These are phyloP conservation scores for Drosophila affinis DNA, from an alignment of 2,888 invertebrate species.

Conservation along the genomic window DNA sequence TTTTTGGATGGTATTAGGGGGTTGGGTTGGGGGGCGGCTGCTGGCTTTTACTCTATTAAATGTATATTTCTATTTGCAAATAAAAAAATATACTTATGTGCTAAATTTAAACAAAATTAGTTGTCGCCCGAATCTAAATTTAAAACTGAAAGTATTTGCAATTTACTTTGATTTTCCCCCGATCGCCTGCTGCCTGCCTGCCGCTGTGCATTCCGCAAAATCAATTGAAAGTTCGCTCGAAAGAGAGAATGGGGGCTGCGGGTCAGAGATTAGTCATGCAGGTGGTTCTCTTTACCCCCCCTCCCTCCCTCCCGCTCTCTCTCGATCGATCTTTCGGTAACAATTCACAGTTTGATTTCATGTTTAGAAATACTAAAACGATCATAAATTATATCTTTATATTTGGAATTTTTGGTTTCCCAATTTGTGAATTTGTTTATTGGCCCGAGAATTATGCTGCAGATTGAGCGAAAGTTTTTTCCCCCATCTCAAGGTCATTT, in stretches of 20 bases:
- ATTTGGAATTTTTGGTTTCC: conserved; percentile 50
- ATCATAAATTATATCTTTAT: conserved; percentile 57
- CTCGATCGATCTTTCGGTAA: conserved; percentile 29
- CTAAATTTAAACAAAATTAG: conserved; percentile 65
- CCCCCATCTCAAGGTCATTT: conserved; percentile 40
- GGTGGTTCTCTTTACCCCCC: conserved; percentile 32
- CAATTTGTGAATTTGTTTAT: conserved; percentile 61
- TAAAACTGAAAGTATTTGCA: conserved; percentile 41
- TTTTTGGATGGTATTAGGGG: conserved; percentile 46
- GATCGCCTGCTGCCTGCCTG: background rate
- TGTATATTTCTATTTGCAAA: conserved; percentile 34
- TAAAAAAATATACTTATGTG: conserved; percentile 45
- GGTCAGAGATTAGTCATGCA: conserved; percentile 46
- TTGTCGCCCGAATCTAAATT: conserved; percentile 52
- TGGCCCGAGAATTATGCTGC: conserved; percentile 57
- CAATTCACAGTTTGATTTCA: conserved; percentile 25
- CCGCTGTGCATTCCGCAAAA: conserved; percentile 20
- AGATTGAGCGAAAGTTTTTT: conserved; percentile 54
- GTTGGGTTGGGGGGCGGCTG: background rate
- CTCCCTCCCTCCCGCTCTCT: background rate
- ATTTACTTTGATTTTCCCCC: conserved; percentile 37
- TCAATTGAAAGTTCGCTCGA: background rate
- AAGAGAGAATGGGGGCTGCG: conserved; percentile 13
- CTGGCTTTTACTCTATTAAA: conserved; percentile 29
- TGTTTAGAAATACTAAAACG: conserved; percentile 39